phyloP scores from a whole-genome alignment of 2,888 invertebrate species.

The Catotricha subobsoleta region DNA sequence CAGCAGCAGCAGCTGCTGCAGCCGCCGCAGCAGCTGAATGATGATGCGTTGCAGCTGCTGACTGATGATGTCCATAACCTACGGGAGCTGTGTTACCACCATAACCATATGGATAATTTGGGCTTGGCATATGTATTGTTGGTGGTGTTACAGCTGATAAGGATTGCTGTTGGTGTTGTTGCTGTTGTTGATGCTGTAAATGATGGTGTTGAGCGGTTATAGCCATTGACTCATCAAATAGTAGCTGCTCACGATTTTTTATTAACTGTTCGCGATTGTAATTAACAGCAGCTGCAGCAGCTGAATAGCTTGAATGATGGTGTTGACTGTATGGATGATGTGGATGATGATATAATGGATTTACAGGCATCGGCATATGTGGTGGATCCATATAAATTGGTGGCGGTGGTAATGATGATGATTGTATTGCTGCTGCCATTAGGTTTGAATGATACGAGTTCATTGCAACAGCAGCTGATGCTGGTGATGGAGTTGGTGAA shows the following conservation, averaged over 20 bases:
- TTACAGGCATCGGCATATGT: conserved; percentile 1
- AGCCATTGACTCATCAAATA: not conserved
- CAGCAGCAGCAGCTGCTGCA: conserved; percentile 1
- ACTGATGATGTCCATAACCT: conserved; percentile 11
- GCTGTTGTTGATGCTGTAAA: conserved; percentile 12
- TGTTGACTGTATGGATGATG: conserved; percentile 22
- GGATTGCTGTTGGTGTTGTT: conserved; percentile 10
- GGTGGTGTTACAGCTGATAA: conserved; percentile 29
- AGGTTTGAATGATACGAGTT: conserved; percentile 25
- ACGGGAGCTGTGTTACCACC: conserved; percentile 18
- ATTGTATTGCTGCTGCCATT: conserved; percentile 21
- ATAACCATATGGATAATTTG: conserved; percentile 44
- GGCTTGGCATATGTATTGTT: conserved; percentile 46
- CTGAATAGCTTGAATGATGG: conserved; percentile 8
- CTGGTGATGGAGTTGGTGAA: conserved; percentile 20
- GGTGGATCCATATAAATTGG: conserved; percentile 9
- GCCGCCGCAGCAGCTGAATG: conserved; percentile 8
- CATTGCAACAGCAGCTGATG: conserved; percentile 9
- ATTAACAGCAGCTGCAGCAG: not conserved
- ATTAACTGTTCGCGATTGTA: too few species aligned
- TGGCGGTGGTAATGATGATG: conserved; percentile 20
- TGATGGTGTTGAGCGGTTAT: too few species aligned
- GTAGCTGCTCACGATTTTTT: too few species aligned
- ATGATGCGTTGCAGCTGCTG: conserved; percentile 10
- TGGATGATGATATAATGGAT: conserved; percentile 19